Evolutionary conservation across 2,113 vertebrate genomes (phyloP).

Genomic region (Antechinus flavipes): DNA sequence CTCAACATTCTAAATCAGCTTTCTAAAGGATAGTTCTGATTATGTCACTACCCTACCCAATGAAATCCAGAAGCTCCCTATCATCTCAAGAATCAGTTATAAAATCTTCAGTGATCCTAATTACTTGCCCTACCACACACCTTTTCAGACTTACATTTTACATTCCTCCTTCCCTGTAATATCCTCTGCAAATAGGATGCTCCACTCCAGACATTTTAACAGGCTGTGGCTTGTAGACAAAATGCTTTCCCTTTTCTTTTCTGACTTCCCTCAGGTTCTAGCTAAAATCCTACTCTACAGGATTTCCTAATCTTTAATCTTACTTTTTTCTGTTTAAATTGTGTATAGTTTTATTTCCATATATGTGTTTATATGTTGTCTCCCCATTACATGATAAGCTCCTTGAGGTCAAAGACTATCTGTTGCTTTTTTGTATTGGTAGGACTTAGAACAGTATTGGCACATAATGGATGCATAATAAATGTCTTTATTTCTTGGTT

Average conservation of each 20-base stretch:
- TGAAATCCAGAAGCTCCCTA: neutral
- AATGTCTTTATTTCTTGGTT: neutral
- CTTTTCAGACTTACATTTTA: neutral
- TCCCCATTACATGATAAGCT: neutral
- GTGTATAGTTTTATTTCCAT: neutral
- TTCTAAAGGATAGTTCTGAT: neutral
- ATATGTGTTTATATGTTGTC: neutral
- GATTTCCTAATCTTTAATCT: neutral
- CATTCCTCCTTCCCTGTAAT: neutral
- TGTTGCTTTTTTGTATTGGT: neutral
- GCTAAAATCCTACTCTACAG: neutral
- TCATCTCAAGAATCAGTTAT: neutral
- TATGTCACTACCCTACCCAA: neutral
- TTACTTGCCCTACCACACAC: neutral
- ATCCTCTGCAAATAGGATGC: neutral
- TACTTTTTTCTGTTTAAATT: neutral
- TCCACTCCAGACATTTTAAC: neutral
- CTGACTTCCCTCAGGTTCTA: neutral
- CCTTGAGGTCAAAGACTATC: neutral
- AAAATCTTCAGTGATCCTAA: neutral
- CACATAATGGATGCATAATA: neutral
- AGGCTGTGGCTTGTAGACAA: too few species aligned
- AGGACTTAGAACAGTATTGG: neutral
- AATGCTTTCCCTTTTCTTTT: neutral
- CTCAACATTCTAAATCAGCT: neutral